Evolutionary conservation across 2,888 invertebrate genomes (phyloP), one percentile per base, ranked within the genome.

Genomic region (Zhuqinia jingwanae): DNA sequence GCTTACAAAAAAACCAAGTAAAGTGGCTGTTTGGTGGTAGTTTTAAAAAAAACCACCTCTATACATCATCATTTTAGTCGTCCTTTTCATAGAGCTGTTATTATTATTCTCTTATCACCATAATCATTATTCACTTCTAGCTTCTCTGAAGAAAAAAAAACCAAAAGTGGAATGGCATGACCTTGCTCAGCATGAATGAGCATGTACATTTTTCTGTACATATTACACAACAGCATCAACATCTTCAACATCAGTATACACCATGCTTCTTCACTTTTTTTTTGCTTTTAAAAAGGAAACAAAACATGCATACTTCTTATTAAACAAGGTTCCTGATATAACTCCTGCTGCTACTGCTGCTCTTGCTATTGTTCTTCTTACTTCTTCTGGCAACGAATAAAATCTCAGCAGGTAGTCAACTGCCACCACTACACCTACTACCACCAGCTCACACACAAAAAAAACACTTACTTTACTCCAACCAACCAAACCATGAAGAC

Each of bases 391-490:
- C 27, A 53, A 27, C 25, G 20, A 68, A 68, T 77, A 83, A 87
- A 87, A 87, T 87, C 87, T 60, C 82, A 87, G 87, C 82, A 87
- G 87, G 87, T 87, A 87, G 78, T 73, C 87, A 56, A 15, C 75
- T 15, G 20, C 36, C 30, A 20, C 53, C 8, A 56, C 13, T 53
- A 50, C 3, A n/a, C 36, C 76, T 42, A 36, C 53, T n/a, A n/a
- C n/a, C n/a, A n/a, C n/a, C n/a, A n/a, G n/a, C n/a, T n/a, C n/a
- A n/a, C n/a, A n/a, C n/a, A n/a, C n/a, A n/a, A n/a, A n/a, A n/a
- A n/a, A n/a, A n/a, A 50, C 22, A 56, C 20, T 15, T 47, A n/a
- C 11, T 11, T 5, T 45, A 63, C 17, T 1, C 53, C 27, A 76
- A 36, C 30, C 25, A 65, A 42, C 11, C 56, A 10, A 63, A 27